Evolutionary conservation across 2,113 vertebrate species (phyloP).

Genomic region (Mirza zaza): DNA sequence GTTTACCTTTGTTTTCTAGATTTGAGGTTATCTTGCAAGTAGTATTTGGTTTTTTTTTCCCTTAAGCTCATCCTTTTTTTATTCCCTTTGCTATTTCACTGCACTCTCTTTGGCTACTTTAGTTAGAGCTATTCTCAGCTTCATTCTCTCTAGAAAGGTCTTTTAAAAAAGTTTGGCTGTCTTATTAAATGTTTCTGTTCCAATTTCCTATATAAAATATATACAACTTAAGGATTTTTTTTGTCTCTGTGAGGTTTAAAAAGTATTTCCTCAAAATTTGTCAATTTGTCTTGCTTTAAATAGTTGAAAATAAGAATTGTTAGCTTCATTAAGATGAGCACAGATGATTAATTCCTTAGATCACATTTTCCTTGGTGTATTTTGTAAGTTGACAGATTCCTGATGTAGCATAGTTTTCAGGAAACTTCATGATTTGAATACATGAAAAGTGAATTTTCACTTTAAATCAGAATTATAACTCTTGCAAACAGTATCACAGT

Average conservation of each 20-base stretch:
- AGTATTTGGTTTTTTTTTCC: not conserved
- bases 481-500: not conserved
- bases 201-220: constrained; percentile 18
- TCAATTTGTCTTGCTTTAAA: not conserved
- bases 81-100: constrained; percentile 55
- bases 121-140: constrained; percentile 7
- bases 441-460: constrained; percentile 39
- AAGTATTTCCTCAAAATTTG: not conserved
- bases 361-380: not conserved
- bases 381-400: not conserved
- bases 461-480: constrained; percentile 17
- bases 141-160: constrained; percentile 36
- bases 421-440: constrained; percentile 26
- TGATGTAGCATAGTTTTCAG: constrained; percentile 16
- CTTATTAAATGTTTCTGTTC: constrained; percentile 32
- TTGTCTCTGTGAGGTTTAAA: not conserved
- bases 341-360: not conserved
- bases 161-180: constrained; percentile 19
- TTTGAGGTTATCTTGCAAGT: constrained; percentile 57
- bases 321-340: constrained; percentile 25
- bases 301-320: constrained; percentile 30
- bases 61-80: constrained; percentile 34
- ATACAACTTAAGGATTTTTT: not conserved
- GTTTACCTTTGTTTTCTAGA: constrained; percentile 63
- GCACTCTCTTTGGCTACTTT: constrained; percentile 26